Evolutionary conservation across 2,888 invertebrate genomes (phyloP).

Genomic region (Phrixothrix hirtus): DNA sequence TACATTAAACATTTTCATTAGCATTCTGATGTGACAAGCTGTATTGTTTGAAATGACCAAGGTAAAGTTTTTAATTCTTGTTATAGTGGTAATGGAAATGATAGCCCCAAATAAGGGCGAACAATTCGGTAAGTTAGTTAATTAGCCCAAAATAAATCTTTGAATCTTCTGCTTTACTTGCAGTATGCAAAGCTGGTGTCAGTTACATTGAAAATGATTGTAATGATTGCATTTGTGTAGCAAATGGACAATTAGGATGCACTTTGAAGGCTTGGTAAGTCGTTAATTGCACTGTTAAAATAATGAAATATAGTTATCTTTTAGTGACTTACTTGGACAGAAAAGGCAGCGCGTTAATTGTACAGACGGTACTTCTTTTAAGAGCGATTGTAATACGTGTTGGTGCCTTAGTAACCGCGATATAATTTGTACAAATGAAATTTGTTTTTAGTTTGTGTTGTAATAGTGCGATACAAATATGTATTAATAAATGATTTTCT

Average conservation of each 20-base stretch:
- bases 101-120: no score
- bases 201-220: constrained; percentile 10
- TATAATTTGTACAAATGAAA: not conserved
- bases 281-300: not conserved
- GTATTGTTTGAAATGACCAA: no score
- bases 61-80: no score
- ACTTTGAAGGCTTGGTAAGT: constrained; percentile 12
- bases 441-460: no score
- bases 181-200: constrained; percentile 10
- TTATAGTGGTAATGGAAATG: no score
- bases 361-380: not conserved
- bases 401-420: constrained; percentile 1
- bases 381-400: not conserved
- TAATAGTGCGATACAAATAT: no score
- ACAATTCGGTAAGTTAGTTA: no score
- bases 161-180: no score
- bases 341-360: not conserved
- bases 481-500: no score
- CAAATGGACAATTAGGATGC: constrained; percentile 6
- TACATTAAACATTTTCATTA: no score
- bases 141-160: no score
- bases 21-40: no score
- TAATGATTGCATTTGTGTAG: constrained; percentile 8
- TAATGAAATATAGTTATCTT: not conserved
- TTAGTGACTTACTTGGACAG: constrained; percentile 4